Percentiles rank a stretch among this genome's conserved stretches.
Evolutionary conservation across 2,113 vertebrate species (phyloP).

Genomic region (Laticauda colubrina): DNA sequence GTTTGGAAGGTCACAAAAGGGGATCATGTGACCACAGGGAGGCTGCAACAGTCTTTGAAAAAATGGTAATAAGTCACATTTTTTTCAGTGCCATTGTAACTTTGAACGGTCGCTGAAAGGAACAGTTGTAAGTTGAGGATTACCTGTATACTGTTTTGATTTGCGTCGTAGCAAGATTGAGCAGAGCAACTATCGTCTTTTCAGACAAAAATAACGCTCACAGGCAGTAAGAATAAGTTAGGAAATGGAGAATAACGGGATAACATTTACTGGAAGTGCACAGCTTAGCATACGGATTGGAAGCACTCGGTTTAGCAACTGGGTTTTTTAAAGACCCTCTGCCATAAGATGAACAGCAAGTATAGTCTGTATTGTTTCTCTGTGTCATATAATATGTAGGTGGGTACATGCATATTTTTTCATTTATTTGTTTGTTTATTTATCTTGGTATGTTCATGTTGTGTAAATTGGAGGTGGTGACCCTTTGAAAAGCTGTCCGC

Average conservation of each 20-base stretch:
- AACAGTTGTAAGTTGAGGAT: background rate
- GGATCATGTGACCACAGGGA: fast-evolving
- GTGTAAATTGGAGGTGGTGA: too few species aligned
- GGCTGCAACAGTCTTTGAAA: background rate
- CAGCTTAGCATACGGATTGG: background rate
- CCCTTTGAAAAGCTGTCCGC: too few species aligned
- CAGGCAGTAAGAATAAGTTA: background rate
- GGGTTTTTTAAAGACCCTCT: too few species aligned
- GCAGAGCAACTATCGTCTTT: background rate
- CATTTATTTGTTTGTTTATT: too few species aligned
- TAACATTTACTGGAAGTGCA: background rate
- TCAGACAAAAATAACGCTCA: background rate
- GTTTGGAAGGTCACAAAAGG: background rate
- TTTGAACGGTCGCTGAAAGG: background rate
- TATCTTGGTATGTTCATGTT: too few species aligned
- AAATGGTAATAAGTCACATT: background rate
- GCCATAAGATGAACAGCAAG: too few species aligned
- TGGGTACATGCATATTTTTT: too few species aligned
- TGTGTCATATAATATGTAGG: too few species aligned
- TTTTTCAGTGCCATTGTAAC: background rate
- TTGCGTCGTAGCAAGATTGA: background rate
- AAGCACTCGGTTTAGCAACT: background rate
- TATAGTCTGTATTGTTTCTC: too few species aligned
- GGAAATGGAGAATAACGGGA: background rate
- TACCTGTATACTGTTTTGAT: background rate